A percentile compares a stretch with the other conserved stretches of the same genome.
These are phyloP conservation scores for Orchesella cincta DNA, from an alignment of 1,140 invertebrate species.

Conservation along the genomic window DNA sequence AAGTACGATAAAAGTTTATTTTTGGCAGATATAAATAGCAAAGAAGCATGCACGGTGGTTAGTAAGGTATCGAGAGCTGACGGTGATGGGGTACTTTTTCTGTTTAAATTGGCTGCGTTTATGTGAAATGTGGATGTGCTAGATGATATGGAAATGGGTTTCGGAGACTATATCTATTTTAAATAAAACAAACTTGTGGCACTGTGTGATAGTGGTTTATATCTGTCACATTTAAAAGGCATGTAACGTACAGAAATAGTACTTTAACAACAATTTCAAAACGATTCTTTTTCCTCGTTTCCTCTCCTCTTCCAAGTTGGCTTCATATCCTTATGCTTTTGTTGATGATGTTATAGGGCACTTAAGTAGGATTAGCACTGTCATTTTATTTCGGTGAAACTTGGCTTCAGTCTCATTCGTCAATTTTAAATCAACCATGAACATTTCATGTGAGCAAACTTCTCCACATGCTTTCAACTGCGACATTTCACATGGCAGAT, in stretches of 20 bases:
- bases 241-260: neutral
- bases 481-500: no score
- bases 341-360: conserved; percentile 25
- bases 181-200: neutral
- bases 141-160: conserved; percentile 20
- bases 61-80: no score
- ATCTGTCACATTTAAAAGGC: conserved; percentile 10
- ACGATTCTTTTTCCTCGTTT: conserved; percentile 4
- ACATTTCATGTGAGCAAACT: neutral
- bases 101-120: conserved; percentile 11
- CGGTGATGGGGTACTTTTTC: neutral
- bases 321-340: neutral
- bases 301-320: neutral
- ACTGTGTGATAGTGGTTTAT: conserved; percentile 16
- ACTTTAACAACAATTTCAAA: conserved; percentile 12
- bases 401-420: conserved; percentile 21
- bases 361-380: conserved; percentile 13
- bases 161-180: conserved; percentile 4
- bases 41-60: no score
- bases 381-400: conserved; percentile 1
- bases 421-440: conserved; percentile 19
- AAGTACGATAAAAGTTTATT: conserved; percentile 7
- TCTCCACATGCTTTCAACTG: neutral
- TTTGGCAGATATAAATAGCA: neutral
- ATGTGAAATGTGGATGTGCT: neutral